Conservation (phyloP, 2,113 vertebrate genomes). For the Lonchura striata region DNA sequence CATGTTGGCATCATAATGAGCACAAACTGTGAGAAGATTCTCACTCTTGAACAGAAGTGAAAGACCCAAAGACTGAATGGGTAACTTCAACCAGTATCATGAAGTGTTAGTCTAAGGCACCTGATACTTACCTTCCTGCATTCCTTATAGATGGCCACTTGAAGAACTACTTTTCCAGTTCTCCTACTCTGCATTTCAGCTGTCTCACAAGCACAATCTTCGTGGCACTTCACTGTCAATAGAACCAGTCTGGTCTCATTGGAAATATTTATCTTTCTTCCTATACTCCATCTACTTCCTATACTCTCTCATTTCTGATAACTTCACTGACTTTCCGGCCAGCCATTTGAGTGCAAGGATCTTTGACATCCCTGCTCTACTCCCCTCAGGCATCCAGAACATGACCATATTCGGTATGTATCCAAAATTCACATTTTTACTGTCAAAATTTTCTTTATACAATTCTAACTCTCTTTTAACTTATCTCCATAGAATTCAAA, state of each 20-base stretch:
- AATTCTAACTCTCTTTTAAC: not conserved
- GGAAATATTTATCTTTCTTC: not conserved
- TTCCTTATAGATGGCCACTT: not conserved
- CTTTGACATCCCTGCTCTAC: not conserved
- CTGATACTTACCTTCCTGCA: not conserved
- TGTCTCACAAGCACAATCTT: not conserved
- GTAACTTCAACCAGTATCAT: not conserved
- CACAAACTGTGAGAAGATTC: not conserved
- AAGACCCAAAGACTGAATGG: not conserved
- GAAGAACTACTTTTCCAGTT: not conserved
- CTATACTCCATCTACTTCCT: not conserved
- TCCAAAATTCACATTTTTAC: not conserved
- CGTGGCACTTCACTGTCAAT: not conserved
- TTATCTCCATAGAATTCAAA: not conserved
- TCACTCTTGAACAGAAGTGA: not conserved
- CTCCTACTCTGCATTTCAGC: not conserved
- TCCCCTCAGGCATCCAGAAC: not conserved
- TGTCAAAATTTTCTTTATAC: not conserved
- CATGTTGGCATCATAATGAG: not conserved
- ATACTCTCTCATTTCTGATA: not conserved
- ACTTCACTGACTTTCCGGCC: not conserved
- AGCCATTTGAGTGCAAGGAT: rapidly evolving
- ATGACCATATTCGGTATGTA: not conserved
- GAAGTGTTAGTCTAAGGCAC: not conserved
- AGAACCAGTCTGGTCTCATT: not conserved